Evolutionary conservation across 2,797 vertebrate genomes (phyloP).

Genomic region (Sylvia borin): DNA sequence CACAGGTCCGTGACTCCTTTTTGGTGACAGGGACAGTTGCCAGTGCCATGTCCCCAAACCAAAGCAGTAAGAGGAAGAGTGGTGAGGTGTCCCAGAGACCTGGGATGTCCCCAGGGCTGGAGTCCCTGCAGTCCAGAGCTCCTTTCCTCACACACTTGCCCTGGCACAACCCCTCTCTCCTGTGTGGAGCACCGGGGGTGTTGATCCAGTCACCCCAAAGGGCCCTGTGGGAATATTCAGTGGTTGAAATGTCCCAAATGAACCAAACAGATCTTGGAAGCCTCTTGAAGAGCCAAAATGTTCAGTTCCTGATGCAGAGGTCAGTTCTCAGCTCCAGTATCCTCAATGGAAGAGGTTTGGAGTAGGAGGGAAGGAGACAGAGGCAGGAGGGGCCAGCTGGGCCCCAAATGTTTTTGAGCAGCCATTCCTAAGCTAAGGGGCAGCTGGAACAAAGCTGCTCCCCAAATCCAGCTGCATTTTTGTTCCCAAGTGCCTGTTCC

Average conservation of each 20-base stretch:
- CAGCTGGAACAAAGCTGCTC: not conserved
- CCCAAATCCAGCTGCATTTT: not conserved
- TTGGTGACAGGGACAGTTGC: not conserved
- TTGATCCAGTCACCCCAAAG: accelerated
- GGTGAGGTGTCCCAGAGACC: not conserved
- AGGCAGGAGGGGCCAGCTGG: not conserved
- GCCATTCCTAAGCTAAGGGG: not conserved
- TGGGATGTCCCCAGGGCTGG: not conserved
- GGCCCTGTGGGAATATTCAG: not conserved
- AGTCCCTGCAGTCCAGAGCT: not conserved
- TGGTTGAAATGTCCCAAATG: not conserved
- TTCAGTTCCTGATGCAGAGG: not conserved
- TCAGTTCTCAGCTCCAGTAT: not conserved
- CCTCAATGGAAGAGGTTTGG: not conserved
- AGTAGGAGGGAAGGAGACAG: not conserved
- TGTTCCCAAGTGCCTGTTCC: not conserved
- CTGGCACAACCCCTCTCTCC: not conserved
- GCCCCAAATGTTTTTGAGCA: not conserved
- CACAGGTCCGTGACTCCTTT: accelerated
- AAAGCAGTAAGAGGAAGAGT: not conserved
- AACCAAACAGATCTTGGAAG: constrained; percentile 32
- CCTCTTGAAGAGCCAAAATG: not conserved
- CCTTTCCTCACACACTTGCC: not conserved
- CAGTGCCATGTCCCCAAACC: not conserved
- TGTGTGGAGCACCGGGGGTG: accelerated